Percentiles rank a stretch among this genome's conserved stretches.
These are phyloP conservation scores for Platycheirus rosarum DNA, from an alignment of 2,888 invertebrate genomes.

Conservation along the genomic window DNA sequence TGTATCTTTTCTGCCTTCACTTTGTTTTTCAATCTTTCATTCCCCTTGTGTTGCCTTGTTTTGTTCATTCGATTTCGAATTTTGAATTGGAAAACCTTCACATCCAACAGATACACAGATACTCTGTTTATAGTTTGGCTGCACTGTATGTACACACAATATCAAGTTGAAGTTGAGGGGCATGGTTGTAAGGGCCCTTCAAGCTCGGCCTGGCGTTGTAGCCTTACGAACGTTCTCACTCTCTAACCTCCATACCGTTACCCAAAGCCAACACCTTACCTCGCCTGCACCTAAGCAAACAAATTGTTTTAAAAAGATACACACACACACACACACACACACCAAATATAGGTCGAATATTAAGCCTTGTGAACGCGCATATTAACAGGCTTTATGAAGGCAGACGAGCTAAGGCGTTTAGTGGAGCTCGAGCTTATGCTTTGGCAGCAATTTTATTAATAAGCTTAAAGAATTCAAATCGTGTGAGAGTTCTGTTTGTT, in stretches of 20 bases:
- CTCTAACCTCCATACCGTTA: neutral
- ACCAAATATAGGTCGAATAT: conserved; percentile 39
- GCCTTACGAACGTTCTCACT: conserved; percentile 14
- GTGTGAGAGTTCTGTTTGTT: conserved; percentile 28
- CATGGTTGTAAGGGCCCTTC: conserved; percentile 1
- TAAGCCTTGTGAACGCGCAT: conserved; percentile 8
- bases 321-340: no score
- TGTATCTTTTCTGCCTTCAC: conserved; percentile 2
- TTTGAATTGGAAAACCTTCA: conserved; percentile 38
- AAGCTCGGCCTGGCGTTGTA: neutral
- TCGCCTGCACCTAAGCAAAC: conserved; percentile 42
- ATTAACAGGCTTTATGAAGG: neutral
- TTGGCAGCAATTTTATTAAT: conserved; percentile 25
- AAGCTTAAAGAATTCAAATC: conserved; percentile 30
- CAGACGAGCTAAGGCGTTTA: neutral
- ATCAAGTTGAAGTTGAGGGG: conserved; percentile 60
- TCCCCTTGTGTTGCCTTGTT: conserved; percentile 14
- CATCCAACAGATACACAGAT: neutral
- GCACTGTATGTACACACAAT: neutral
- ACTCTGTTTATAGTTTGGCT: no score
- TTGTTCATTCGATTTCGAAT: conserved; percentile 48
- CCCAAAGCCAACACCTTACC: conserved; percentile 6
- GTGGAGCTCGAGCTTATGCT: conserved; percentile 6
- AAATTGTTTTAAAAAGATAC: conserved; percentile 17
- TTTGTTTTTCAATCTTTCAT: conserved; percentile 3